Evolutionary conservation across 2,888 invertebrate genomes (phyloP).

Genomic region (Mycogona germanica): DNA sequence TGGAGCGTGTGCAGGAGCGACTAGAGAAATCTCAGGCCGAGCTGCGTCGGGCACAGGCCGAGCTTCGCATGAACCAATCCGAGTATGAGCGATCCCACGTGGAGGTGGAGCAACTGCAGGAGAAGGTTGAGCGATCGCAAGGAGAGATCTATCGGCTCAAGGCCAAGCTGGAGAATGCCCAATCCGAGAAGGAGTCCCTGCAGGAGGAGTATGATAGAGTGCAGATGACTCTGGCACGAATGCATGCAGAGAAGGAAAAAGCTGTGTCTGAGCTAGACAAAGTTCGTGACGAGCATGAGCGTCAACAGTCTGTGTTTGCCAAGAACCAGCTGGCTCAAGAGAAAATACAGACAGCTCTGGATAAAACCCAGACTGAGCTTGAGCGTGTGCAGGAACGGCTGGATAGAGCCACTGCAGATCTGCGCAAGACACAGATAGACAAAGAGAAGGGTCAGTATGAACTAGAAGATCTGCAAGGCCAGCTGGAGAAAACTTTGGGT

Average conservation of each 20-base stretch:
- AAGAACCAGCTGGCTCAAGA: conserved; percentile 86
- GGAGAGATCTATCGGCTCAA: conserved; percentile 89
- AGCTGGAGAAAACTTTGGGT: conserved; percentile 78
- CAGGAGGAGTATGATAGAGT: conserved; percentile 83
- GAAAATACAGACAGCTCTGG: conserved; percentile 74
- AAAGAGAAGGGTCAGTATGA: conserved; percentile 83
- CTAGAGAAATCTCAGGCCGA: conserved; percentile 76
- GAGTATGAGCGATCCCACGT: conserved; percentile 76
- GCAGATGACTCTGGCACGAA: conserved; percentile 66
- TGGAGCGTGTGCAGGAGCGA: conserved; percentile 55
- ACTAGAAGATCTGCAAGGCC: conserved; percentile 78
- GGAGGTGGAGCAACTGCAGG: conserved; percentile 63
- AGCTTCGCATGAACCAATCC: conserved; percentile 78
- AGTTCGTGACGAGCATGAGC: conserved; percentile 30
- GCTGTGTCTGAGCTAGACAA: conserved; percentile 38
- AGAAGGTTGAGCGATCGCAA: conserved; percentile 86
- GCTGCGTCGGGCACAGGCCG: conserved; percentile 74
- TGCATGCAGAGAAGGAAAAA: conserved; percentile 79
- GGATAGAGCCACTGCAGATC: conserved; percentile 26
- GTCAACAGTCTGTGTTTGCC: conserved; percentile 62
- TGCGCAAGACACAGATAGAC: conserved; percentile 52
- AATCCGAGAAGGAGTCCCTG: conserved; percentile 84
- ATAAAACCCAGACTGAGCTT: conserved; percentile 79
- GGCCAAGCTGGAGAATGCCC: conserved; percentile 87
- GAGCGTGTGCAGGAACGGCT: conserved; percentile 74